Conservation (phyloP, 35 echinoderm and acorn worm species). For the Hemicentrotus pulcherrimus region DNA sequence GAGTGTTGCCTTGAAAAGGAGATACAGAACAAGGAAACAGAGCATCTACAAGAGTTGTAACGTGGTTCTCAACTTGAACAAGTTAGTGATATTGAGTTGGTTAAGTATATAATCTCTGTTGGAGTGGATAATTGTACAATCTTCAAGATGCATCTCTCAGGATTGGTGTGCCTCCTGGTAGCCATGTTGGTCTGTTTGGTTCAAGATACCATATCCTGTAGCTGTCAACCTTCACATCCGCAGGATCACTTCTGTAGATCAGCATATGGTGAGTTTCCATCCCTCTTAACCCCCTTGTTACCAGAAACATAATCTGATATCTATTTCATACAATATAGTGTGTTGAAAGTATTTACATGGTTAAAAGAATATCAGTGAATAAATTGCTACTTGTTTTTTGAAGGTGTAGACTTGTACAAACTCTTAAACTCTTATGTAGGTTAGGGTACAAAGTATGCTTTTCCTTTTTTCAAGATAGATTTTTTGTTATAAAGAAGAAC, state of each 20-base stretch:
- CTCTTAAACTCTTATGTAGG: too few relatives aligned
- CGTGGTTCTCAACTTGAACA: not conserved
- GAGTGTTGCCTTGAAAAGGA: not conserved
- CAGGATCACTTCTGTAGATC: conserved; percentile 62
- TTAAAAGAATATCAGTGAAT: too few relatives aligned
- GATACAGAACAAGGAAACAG: not conserved
- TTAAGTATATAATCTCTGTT: not conserved
- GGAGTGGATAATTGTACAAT: not conserved
- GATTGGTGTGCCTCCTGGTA: not conserved
- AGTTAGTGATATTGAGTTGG: not conserved
- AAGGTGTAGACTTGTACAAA: too few relatives aligned
- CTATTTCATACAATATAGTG: not conserved
- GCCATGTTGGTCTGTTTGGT: conserved; percentile 15
- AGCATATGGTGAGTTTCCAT: conserved; percentile 50
- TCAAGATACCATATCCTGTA: conserved; percentile 27
- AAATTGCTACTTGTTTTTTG: too few relatives aligned
- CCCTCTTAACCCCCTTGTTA: not conserved
- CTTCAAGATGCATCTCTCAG: not conserved
- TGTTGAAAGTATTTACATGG: too few relatives aligned
- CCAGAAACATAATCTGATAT: not conserved
- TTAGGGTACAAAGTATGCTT: too few relatives aligned
- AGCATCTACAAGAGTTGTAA: not conserved
- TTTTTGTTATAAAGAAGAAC: too few relatives aligned
- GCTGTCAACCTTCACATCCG: conserved; percentile 54
- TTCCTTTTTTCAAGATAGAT: too few relatives aligned